phyloP scores from a whole-genome alignment of 2,888 invertebrate species.

The Drosophila subsilvestris region DNA sequence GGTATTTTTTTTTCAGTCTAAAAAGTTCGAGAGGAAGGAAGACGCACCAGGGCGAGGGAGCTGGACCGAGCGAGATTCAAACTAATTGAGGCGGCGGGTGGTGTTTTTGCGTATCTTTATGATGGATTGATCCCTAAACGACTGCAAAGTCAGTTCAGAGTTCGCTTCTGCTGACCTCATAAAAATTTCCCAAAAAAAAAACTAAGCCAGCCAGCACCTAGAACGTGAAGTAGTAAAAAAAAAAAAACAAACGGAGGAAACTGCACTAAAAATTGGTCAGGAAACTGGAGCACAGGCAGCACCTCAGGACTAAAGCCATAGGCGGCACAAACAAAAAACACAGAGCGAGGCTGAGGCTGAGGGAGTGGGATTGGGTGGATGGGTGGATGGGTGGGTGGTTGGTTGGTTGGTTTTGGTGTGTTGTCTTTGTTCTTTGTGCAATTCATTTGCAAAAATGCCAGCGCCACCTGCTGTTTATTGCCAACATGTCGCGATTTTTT shows the following conservation, averaged over 20 bases:
- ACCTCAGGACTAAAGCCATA: no score
- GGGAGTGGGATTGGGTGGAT: no score
- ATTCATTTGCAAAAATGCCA: constrained; percentile 56
- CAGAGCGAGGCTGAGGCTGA: no score
- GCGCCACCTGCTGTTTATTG: constrained; percentile 77
- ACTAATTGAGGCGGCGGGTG: constrained; percentile 72
- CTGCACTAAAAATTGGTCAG: constrained; percentile 69
- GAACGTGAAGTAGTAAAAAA: background rate
- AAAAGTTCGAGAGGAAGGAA: constrained; percentile 26
- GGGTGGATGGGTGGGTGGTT: no score
- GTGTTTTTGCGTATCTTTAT: constrained; percentile 39
- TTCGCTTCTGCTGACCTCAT: constrained; percentile 31
- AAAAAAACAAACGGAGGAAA: constrained; percentile 23
- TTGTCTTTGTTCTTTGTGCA: constrained; percentile 23
- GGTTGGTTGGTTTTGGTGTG: background rate
- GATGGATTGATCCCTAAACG: constrained; percentile 39
- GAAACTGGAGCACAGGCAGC: constrained; percentile 61
- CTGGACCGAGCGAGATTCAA: constrained; percentile 40
- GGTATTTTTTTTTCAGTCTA: constrained; percentile 33
- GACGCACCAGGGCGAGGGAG: constrained; percentile 5
- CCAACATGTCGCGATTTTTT: constrained; percentile 72
- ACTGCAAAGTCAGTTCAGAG: background rate
- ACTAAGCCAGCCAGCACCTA: background rate
- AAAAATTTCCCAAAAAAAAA: constrained; percentile 44
- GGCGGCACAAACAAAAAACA: background rate